Evolutionary conservation across 2,797 vertebrate genomes (phyloP), one percentile per base, ranked within the genome.

Genomic region (Coilia nasus): DNA sequence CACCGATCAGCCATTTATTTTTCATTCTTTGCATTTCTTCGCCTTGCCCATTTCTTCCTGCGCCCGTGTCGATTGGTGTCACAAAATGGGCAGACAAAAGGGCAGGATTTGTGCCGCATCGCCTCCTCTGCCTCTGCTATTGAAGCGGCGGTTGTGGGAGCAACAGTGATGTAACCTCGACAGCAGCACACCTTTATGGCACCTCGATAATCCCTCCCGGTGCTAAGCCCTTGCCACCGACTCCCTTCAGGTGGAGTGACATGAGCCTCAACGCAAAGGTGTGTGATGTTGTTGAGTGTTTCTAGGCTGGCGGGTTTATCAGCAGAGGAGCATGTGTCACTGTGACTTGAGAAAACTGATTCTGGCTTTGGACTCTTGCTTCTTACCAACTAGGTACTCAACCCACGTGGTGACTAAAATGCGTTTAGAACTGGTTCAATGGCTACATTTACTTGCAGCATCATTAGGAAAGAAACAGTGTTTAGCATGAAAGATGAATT

Each of bases 281-380:
- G 35, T 78, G 71, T 78, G 71, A 78, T 78, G 44, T 78, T 78
- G 19, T 19, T 19, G 71, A 78, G 71, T 78, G 71, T 78, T 78
- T 41, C 71, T 78, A 15, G 64, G 25, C 64, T 71, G 64, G 25
- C 28, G 14, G 64, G 23, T 71, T 71, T 71, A 71, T 71, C 64
- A 71, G 64, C 64, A 3, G 28, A 71, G 28, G 25, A 71, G 64
- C 64, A 71, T 71, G 64, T 78, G 31, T 78, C 17, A 15, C 31
- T 78, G 71, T 10, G 71, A 78, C 71, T 78, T 9, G 35, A 21
- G 71, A 78, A 50, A 67, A 59, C 28, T 59, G 56, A 81, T 60
- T 59, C 60, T 17, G n/a, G 83, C 6, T 60, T 44, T 50, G 41
- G 25, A 46, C 28, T 44, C 83, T 81, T 44, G 23, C 31, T 44